Percentiles rank a stretch among this genome's conserved stretches.
Conservation (phyloP, 2,888 invertebrate genomes). For the Leptinotarsa haldemani region DNA sequence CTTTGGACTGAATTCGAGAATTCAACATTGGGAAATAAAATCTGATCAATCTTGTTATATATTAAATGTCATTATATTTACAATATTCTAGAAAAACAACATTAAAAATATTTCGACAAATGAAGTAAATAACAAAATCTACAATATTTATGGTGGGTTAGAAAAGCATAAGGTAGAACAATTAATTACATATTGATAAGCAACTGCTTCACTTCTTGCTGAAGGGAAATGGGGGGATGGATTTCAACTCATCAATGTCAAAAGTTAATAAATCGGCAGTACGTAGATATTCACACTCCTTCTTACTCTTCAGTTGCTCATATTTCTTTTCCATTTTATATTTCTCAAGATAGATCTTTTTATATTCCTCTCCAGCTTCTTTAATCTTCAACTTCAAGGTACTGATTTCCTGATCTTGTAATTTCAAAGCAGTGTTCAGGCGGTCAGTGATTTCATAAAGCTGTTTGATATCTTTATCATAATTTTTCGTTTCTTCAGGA, state of each 20-base stretch:
- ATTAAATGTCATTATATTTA: no score
- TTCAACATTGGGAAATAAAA: no score
- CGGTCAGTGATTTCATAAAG: constrained; percentile 40
- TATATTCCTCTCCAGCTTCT: constrained; percentile 52
- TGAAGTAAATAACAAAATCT: no score
- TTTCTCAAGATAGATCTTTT: constrained; percentile 53
- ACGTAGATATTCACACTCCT: constrained; percentile 34
- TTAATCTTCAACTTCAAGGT: constrained; percentile 53
- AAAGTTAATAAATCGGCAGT: constrained; percentile 45
- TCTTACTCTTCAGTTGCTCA: constrained; percentile 44
- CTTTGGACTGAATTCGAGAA: no score
- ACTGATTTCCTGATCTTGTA: constrained; percentile 58
- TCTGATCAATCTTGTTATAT: no score
- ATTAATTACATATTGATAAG: background rate
- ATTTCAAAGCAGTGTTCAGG: constrained; percentile 50
- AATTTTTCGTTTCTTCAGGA: constrained; percentile 37
- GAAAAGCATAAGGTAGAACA: no score
- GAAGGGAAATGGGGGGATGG: constrained; percentile 57
- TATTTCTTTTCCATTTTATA: constrained; percentile 52
- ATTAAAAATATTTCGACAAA: no score
- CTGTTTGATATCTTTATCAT: constrained; percentile 52
- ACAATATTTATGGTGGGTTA: no score
- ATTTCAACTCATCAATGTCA: constrained; percentile 54
- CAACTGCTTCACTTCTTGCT: constrained; percentile 3
- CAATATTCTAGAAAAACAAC: no score